phyloP scores from a whole-genome alignment of 2,113 vertebrate species.

The Amphiprion percula region DNA sequence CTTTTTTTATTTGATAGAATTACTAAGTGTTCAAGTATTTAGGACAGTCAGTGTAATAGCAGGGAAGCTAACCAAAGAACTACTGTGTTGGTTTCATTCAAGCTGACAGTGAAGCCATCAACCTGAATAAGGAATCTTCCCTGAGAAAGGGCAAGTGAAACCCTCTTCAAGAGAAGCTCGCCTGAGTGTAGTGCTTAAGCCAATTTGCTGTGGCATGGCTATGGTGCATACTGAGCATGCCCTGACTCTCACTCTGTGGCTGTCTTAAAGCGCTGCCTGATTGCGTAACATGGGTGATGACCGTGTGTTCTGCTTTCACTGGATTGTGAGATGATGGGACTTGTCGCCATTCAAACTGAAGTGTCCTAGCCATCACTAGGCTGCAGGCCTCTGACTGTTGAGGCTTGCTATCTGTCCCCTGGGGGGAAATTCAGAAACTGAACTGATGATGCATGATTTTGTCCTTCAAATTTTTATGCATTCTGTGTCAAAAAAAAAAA shows the following conservation, averaged over 20 bases:
- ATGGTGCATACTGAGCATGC: conserved; percentile 78
- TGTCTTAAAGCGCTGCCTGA: conserved; percentile 78
- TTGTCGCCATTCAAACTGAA: conserved; percentile 67
- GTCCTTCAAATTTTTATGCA: conserved; percentile 18
- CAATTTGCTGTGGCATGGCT: conserved; percentile 81
- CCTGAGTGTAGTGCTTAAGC: conserved; percentile 76
- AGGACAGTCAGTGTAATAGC: background rate
- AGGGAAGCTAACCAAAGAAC: conserved; percentile 36
- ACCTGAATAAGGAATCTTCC: conserved; percentile 67
- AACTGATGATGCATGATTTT: conserved; percentile 49
- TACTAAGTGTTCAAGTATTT: background rate
- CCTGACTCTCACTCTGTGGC: conserved; percentile 68
- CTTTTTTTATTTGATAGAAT: background rate
- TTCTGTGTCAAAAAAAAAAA: background rate
- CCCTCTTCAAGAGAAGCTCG: conserved; percentile 74
- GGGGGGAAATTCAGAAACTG: conserved; percentile 23
- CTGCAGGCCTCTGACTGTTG: conserved; percentile 54
- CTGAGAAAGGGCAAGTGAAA: conserved; percentile 75
- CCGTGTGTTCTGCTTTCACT: conserved; percentile 73
- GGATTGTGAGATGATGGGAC: conserved; percentile 70
- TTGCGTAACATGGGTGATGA: conserved; percentile 81
- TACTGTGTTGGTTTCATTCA: conserved; percentile 64
- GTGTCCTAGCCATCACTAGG: conserved; percentile 35
- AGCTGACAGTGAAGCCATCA: conserved; percentile 64
- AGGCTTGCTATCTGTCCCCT: conserved; percentile 51